Evolutionary conservation across 2,113 vertebrate genomes (phyloP), one percentile per base, ranked within the genome.

Genomic region (Pteruthius melanotis): DNA sequence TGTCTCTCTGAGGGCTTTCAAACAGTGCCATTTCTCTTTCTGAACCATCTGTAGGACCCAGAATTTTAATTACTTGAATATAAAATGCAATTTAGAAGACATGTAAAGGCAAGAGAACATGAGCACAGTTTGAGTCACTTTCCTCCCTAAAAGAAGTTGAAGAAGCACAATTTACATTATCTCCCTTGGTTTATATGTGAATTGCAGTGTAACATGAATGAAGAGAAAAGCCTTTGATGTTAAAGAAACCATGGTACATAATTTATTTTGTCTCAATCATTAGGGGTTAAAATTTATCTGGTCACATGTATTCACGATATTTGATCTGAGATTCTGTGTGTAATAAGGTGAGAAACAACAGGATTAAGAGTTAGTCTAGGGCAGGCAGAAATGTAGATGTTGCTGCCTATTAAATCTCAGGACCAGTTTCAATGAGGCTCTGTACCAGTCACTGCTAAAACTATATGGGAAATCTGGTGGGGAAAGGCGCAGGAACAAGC

Each of bases 31-130:
- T 69, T 95, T 95, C 80, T 91, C 56, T 59, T 74, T 82, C 81
- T 81, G 42, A 94, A 79, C 39, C 53, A 86, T 78, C 47, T 42
- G 19, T 61, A 89, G 74, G 54, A 77, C 76, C 52, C 16, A 64
- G 84, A 92, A 89, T 75, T 93, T 74, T 88, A 97, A 71, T 21
- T 90, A 50, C n/a, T 87, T 33, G 57, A 89, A 82, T 49, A 60
- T 35, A 61, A 68, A 93, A 75, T 45, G 31, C 75, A 54, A 91
- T 53, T 63, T 45, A 69, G 22, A 59, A 80, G 27, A 64, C 49
- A 53, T 3, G 31, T 76, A 53, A 39, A 90, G 66, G 33, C 5
- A 44, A 19, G 20, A 47, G 20, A 80, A 17, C 28, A 33, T 17
- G 26, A 66, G 49, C 39, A 66, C 37, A 18, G 33, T 45, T 22